Evolutionary conservation across 2,888 invertebrate genomes (phyloP), one percentile per base, ranked within the genome.

Genomic region (Ormyrus pomaceus): DNA sequence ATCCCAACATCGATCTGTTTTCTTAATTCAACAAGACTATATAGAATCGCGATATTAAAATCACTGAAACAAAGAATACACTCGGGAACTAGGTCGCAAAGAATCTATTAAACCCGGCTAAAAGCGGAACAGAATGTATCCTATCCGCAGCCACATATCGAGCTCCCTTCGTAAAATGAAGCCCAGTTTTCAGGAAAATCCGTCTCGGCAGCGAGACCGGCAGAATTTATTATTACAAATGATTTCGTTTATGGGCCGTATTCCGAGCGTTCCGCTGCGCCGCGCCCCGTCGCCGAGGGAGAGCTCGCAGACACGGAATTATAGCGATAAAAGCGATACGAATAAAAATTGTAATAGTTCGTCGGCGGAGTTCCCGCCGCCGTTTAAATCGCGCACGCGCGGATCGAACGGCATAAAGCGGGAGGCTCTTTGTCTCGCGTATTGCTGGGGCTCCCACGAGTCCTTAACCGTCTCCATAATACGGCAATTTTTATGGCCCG

Each of bases 171-270:
- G 34, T 34, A 34, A 34, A 34, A 34, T 34, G 2, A 34, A 34
- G 2, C 3, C 34, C 34, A 34, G 34, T 34, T 34, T 34, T 34
- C 34, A 34, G 34, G 34, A 34, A 34, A 34, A 34, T 34, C 34
- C 34, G 34, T 34, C 34, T 34, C 34, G 34, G 34, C 2, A 34
- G 34, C 34, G 34, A 34, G 34, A 34, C 34, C 34, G 34, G 34
- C 34, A 13, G 45, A 77, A 82, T 81, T 77, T 64, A 81, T 79
- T 77, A 77, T 69, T 69, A 61, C 81, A 62, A 77, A 79, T 79
- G 74, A 81, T 82, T 79, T 64, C 74, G 72, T 82, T 81, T 82
- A 81, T 72, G 65, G 79, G 65, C 70, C 72, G 70, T 82, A 82
- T 64, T 74, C 62, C 58, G 6, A 55, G 53, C 70, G 65, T 70